Base-by-base conservation (phyloP, 2,888 invertebrate species). In the Acanthococcus lagerstroemiae region DNA sequence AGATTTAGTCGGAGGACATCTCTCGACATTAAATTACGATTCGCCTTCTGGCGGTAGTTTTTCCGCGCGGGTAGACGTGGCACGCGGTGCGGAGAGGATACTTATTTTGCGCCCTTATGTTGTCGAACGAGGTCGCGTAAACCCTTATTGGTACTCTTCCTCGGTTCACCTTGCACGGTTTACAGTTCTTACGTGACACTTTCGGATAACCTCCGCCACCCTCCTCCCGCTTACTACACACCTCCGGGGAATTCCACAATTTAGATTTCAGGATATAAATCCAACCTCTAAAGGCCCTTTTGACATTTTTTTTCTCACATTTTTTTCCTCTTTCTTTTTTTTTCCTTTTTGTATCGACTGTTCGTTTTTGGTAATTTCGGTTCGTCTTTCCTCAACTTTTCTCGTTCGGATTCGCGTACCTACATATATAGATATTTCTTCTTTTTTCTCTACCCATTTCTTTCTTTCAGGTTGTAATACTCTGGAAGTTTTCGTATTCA, bases 251-350 rank as follows among this genome's bases (percentile, higher is more conserved):
- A 52, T 61, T 61, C 27, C 52, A 52, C 61, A 52, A 61, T 61
- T 61, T 61, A 61, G 50, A 61, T 61, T 61, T 61, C 52, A 61
- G 15, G 19, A 48, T 50, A 61, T 61, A 52, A 52, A 61, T 61
- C 52, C 61, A 54, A 61, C 61, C 61, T 21, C 60, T 25, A 30
- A 19, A 48, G 48, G 48, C 9, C 30, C 57, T 57, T 67, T 67
- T 30, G 63, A 68, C 66, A 52, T 55, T 58, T 58, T 65, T 68
- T 58, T 50, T 66, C 56, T 65, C 58, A 50, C 61, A 65, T 65
- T 66, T 2, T 48, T 19, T 48, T 9, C 2, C 48, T 37, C 37
- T 37, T n/a, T 30, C 37, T 30, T 12, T 30, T 12, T 30, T 30
- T 12, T 30, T 12, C 12, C 37, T 30, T 30, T 6, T 12, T 37